Evolutionary conservation across 2,113 vertebrate genomes (phyloP).

Genomic region (Lutjanus erythropterus): DNA sequence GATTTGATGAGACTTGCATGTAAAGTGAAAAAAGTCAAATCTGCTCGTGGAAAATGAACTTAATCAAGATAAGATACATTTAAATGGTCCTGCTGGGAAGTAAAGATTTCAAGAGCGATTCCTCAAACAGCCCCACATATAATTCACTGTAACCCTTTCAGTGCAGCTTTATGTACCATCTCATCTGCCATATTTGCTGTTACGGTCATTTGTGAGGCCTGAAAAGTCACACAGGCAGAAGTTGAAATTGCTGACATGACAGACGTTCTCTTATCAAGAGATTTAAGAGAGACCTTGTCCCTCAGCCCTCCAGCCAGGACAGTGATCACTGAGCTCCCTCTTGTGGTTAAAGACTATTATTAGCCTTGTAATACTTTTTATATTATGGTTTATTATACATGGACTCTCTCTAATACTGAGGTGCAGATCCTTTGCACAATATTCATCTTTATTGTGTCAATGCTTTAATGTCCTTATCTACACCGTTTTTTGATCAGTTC

Average conservation of each 20-base stretch:
- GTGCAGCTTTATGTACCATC: slow-evolving; percentile 23
- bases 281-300: slow-evolving; percentile 1
- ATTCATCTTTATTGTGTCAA: background rate
- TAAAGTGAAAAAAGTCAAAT: background rate
- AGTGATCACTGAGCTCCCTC: slow-evolving; percentile 68
- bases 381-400: background rate
- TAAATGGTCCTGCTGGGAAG: background rate
- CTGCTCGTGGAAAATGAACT: background rate
- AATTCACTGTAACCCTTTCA: background rate
- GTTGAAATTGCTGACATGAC: slow-evolving; percentile 39
- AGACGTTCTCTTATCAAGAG: background rate
- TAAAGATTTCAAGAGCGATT: background rate
- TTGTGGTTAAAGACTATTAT: slow-evolving; percentile 55
- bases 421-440: background rate
- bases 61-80: background rate
- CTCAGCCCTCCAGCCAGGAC: background rate
- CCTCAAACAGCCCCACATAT: background rate
- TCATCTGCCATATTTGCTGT: slow-evolving; percentile 15
- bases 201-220: slow-evolving; percentile 35
- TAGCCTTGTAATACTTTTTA: background rate
- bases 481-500: background rate
- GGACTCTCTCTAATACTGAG: background rate
- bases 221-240: slow-evolving; percentile 19
- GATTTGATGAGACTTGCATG: background rate
- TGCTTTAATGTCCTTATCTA: background rate